Percentiles rank a stretch among this genome's conserved stretches.
phyloP scores from a whole-genome alignment of 2,888 invertebrate genomes.

The Deilephila elpenor region DNA sequence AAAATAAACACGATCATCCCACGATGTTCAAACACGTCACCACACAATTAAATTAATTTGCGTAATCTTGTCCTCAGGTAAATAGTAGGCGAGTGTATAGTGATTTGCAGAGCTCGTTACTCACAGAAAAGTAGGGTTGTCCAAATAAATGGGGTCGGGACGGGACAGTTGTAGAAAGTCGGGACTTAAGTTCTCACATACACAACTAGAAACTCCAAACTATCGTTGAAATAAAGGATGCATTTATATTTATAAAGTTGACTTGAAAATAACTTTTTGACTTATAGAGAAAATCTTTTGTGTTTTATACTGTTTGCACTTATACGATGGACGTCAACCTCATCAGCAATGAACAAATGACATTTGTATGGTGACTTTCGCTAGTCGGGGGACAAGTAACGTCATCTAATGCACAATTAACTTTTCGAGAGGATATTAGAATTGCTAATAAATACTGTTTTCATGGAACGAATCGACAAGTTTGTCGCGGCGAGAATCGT shows the following conservation, averaged over 20 bases:
- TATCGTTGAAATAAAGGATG: slow-evolving; percentile 23
- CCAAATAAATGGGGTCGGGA: slow-evolving; percentile 9
- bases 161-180: slow-evolving; percentile 11
- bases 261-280: not conserved
- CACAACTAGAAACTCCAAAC: slow-evolving; percentile 28
- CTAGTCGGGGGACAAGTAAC: too few relatives aligned
- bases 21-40: not conserved
- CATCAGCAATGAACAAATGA: too few relatives aligned
- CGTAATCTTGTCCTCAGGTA: slow-evolving; percentile 4
- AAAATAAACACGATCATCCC: too few relatives aligned
- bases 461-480: too few relatives aligned
- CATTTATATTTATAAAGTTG: not conserved
- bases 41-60: not conserved
- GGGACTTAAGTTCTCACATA: slow-evolving; percentile 15
- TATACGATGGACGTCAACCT: not conserved
- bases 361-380: too few relatives aligned
- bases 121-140: slow-evolving; percentile 6
- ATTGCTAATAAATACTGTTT: too few relatives aligned
- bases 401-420: too few relatives aligned
- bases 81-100: not conserved
- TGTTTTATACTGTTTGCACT: not conserved
- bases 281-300: not conserved
- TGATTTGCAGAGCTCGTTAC: slow-evolving; percentile 9
- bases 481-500: too few relatives aligned
- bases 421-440: too few relatives aligned